Base-by-base conservation (phyloP, 1,140 invertebrate species). In the Philotrypesis tridentata region DNA sequence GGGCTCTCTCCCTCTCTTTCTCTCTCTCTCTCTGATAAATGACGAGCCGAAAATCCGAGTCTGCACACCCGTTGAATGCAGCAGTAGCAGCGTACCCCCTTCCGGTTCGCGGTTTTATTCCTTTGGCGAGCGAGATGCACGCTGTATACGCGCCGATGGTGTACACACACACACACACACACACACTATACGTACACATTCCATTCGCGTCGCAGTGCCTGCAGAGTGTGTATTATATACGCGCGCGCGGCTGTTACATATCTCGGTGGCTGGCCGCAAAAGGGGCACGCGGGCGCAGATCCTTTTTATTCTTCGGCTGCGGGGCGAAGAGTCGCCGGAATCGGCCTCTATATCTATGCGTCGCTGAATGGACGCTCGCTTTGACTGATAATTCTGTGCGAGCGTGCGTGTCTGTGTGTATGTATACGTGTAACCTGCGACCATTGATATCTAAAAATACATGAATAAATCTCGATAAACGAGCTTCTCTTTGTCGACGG, bases 21-120 rank as follows among this genome's bases (percentile, higher is more conserved):
- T 67, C 14, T 68, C n/a, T n/a, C n/a, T n/a, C 25, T 67, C 14
- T 68, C 37, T 61, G 61, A 75, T 75, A 37, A 61, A 33, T 33
- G 17, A 23, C 27, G 48, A 61, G 60, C 48, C 33, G 23, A 33
- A 61, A 55, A 55, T 55, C 48, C 48, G 21, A n/a, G 17, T n/a
- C 48, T 7, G 48, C n/a, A 55, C 48, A 6, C 48, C 14, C 48
- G 48, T 17, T 55, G 48, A 55, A 55, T 55, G 48, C 48, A n/a
- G 17, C 48, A 4, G 2, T 17, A 21, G 48, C 48, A 55, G 4
- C 33, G 9, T n/a, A n/a, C n/a, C n/a, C 33, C 9, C 33, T 37
- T 3, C 21, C 48, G 48, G 48, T n/a, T 55, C 48, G 48, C 48
- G 48, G 48, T 55, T 55, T 55, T 55, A 55, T 55, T 55, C 48